A percentile compares a stretch with the other conserved stretches of the same genome.
These are phyloP conservation scores for Polypedilum pembai DNA, from an alignment of 1,140 invertebrate species.

Conservation along the genomic window DNA sequence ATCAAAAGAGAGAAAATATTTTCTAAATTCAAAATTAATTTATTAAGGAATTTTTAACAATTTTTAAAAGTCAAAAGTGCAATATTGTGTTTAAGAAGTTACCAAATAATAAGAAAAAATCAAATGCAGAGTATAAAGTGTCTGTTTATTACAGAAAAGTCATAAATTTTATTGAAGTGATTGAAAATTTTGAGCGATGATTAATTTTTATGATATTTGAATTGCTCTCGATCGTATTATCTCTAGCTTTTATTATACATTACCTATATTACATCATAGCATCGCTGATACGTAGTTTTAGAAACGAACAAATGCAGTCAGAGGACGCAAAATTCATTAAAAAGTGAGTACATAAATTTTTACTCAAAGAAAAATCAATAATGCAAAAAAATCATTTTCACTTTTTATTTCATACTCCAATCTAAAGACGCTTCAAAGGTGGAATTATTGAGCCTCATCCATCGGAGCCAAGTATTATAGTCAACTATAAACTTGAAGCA, in stretches of 20 bases:
- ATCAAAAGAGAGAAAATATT: not conserved
- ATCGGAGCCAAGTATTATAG: slow-evolving; percentile 79
- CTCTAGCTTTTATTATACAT: slow-evolving; percentile 13
- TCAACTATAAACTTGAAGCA: slow-evolving; percentile 84
- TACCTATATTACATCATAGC: slow-evolving; percentile 14
- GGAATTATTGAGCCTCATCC: slow-evolving; percentile 85
- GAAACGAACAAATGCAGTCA: slow-evolving; percentile 44
- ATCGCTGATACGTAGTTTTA: not conserved
- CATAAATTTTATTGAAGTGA: not conserved
- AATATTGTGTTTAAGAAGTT: not conserved
- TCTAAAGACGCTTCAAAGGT: slow-evolving; percentile 67
- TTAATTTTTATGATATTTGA: slow-evolving; percentile 22
- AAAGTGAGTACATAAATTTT: slow-evolving; percentile 44
- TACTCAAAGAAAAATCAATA: slow-evolving; percentile 27
- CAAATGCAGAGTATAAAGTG: not conserved
- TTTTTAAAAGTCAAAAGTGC: not conserved
- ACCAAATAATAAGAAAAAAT: not conserved
- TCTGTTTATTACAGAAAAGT: not conserved
- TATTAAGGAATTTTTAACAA: not conserved
- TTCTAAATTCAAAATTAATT: not conserved
- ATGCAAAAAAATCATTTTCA: slow-evolving; percentile 29
- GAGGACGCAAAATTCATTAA: slow-evolving; percentile 55
- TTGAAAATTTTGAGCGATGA: not conserved
- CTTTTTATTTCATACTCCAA: slow-evolving; percentile 26
- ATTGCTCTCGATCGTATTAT: slow-evolving; percentile 4